Evolutionary conservation across 2,888 invertebrate genomes (phyloP).

Genomic region (Cheiracanthium punctorium): DNA sequence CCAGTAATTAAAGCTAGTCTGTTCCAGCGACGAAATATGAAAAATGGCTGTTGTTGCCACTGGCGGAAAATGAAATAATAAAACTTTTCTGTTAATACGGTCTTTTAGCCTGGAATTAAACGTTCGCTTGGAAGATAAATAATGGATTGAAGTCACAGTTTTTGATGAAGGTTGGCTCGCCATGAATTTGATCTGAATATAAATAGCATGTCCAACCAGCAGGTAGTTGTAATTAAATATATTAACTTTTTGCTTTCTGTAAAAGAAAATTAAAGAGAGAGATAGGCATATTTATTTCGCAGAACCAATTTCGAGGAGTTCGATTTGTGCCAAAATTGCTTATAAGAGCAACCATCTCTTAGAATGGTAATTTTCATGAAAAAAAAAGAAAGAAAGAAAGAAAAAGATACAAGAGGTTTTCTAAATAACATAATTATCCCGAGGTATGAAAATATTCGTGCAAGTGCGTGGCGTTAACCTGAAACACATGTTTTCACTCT

Average conservation of each 20-base stretch:
- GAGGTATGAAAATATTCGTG: too few species aligned
- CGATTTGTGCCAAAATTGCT: not conserved
- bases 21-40: not conserved
- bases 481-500: too few species aligned
- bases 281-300: not conserved
- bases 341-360: too few species aligned
- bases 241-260: not conserved
- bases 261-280: not conserved
- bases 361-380: too few species aligned
- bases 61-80: slow-evolving; percentile 10
- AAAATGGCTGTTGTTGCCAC: slow-evolving; percentile 10
- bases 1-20: slow-evolving; percentile 10
- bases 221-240: slow-evolving; percentile 8
- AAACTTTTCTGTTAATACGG: slow-evolving; percentile 9
- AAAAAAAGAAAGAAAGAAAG: too few species aligned
- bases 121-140: slow-evolving; percentile 3
- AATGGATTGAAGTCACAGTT: slow-evolving; percentile 7
- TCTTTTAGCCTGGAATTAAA: slow-evolving; percentile 7
- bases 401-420: too few species aligned
- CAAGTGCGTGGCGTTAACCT: too few species aligned
- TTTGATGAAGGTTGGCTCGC: not conserved
- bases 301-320: not conserved
- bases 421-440: too few species aligned
- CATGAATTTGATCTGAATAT: not conserved
- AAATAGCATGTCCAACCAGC: not conserved